Evolutionary conservation across 2,113 vertebrate genomes (phyloP).

Genomic region (Trematocara macrostoma): DNA sequence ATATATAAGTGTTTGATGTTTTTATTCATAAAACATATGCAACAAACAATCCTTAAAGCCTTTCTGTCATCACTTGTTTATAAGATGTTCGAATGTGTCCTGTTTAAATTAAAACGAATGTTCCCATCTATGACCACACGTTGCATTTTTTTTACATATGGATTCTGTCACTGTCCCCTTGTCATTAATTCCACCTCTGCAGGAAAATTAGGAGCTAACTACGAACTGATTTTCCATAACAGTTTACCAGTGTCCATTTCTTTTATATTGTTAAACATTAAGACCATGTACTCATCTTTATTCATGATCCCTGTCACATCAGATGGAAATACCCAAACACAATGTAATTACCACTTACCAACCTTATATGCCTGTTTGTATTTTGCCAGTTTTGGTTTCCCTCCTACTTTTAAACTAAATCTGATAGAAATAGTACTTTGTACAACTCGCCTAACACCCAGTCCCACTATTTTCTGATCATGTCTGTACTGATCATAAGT

Average conservation of each 20-base stretch:
- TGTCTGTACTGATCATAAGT: neutral
- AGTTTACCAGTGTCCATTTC: neutral
- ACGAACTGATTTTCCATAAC: neutral
- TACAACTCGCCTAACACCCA: neutral
- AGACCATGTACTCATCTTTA: neutral
- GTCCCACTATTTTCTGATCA: neutral
- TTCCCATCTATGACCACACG: neutral
- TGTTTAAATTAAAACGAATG: neutral
- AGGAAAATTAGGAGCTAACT: neutral
- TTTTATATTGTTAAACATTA: neutral
- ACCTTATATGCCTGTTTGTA: neutral
- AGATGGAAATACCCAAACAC: neutral
- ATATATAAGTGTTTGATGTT: neutral
- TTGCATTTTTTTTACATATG: neutral
- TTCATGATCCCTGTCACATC: neutral
- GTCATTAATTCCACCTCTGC: neutral
- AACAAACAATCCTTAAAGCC: neutral
- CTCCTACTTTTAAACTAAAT: neutral
- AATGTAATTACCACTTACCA: fast-evolving
- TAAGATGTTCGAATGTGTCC: neutral
- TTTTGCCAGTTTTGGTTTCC: neutral
- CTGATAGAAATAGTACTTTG: neutral
- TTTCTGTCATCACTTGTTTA: neutral
- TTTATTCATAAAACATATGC: neutral
- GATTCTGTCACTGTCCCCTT: neutral